Base-by-base conservation (phyloP, 2,888 invertebrate species). In the Cryptops parisi region DNA sequence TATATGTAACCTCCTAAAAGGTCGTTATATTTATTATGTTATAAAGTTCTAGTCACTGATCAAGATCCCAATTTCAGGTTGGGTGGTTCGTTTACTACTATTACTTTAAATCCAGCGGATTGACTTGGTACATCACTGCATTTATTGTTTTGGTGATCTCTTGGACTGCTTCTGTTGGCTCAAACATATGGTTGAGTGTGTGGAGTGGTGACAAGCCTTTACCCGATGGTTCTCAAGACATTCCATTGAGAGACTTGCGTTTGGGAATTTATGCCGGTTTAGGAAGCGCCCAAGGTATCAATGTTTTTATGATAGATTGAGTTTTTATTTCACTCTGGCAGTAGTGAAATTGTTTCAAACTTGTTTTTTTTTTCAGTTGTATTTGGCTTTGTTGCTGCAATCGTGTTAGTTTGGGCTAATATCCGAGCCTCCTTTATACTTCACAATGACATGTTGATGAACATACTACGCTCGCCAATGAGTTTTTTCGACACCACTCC, bases 191-290 rank as follows among this genome's bases (percentile, higher is more conserved):
- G 65, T 58, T 65, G 27, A 63, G 63, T 44, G 47, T 45, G n/a
- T 65, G 65, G 65, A 61, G 61, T 21, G 56, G 58, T 27, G 62
- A 64, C 47, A 26, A 54, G 6, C 49, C 55, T 9, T 23, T 40
- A 47, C 23, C 52, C 15, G 58, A 62, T 55, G 61, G 58, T 9
- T 51, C 56, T 2, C 55, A 52, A 12, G 54, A 61, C 44, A 58
- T 55, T 15, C 15, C 45, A 4, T 55, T 64, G 22, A 59, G 62
- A 54, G 50, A 66, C 57, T 56, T 63, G 24, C 62, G 73, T 15
- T 65, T 75, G 2, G 69, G 68, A 2, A 69, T 74, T 38, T 76
- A 76, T 59, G 71, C 70, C 2, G 64, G 57, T 2, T 59, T 71
- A 6, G 70, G 71, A 19, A 54, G 65, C 54, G 63, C 62, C 22